These are phyloP conservation scores for Pithys albifrons DNA, from an alignment of 2,113 vertebrate species.

Conservation along the genomic window DNA sequence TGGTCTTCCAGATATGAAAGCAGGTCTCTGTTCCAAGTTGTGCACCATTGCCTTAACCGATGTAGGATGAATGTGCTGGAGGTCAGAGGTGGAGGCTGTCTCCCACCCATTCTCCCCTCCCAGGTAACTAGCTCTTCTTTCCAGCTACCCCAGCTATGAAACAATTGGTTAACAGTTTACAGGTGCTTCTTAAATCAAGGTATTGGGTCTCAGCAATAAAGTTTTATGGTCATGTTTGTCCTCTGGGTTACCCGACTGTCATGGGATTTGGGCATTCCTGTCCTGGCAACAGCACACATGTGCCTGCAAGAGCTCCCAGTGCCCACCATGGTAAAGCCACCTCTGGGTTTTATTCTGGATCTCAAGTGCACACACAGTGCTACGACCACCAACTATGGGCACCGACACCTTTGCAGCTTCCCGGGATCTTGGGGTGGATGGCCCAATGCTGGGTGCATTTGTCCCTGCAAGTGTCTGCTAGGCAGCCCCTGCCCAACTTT, in stretches of 20 bases:
- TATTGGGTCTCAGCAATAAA: neutral
- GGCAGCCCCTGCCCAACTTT: neutral
- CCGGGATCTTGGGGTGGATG: neutral
- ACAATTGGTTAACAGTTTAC: neutral
- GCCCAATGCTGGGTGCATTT: neutral
- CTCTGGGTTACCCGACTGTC: neutral
- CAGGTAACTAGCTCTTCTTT: neutral
- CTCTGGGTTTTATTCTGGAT: neutral
- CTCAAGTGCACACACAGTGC: neutral
- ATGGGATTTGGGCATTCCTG: neutral
- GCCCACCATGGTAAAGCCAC: neutral
- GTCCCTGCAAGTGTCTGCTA: neutral
- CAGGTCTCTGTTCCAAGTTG: neutral
- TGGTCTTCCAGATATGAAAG: neutral
- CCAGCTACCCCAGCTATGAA: neutral
- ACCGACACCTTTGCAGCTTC: neutral
- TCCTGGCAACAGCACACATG: neutral
- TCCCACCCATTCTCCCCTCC: neutral
- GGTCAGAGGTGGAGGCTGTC: neutral
- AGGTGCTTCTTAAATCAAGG: neutral
- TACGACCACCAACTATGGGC: neutral
- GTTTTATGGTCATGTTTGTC: neutral
- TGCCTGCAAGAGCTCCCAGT: neutral
- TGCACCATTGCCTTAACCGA: neutral
- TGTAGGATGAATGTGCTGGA: rapidly evolving